phyloP scores from a whole-genome alignment of 2,888 invertebrate species.

The Caenorhabditis sp. region DNA sequence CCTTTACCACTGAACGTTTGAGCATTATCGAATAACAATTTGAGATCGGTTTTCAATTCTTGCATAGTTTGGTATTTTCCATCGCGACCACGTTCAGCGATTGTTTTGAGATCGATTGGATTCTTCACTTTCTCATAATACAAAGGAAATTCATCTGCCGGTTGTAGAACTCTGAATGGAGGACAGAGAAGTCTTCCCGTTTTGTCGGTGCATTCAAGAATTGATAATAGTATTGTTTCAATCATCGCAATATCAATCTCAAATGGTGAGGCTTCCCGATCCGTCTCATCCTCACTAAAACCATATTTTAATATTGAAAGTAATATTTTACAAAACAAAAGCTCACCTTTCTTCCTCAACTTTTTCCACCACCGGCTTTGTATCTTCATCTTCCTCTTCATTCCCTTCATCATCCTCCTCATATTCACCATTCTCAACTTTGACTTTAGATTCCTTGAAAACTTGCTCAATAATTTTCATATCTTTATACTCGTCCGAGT shows the following conservation, averaged over 20 bases:
- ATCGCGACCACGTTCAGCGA: slow-evolving; percentile 83
- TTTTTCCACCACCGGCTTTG: slow-evolving; percentile 9
- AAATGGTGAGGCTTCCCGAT: slow-evolving; percentile 20
- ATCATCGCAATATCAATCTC: slow-evolving; percentile 73
- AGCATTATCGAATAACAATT: slow-evolving; percentile 91
- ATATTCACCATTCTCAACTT: slow-evolving; percentile 39
- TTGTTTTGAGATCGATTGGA: slow-evolving; percentile 91
- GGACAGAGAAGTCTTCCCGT: slow-evolving; percentile 84
- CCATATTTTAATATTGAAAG: slow-evolving; percentile 18
- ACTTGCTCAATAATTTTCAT: slow-evolving; percentile 88
- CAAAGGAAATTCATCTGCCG: slow-evolving; percentile 89
- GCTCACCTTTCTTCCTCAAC: slow-evolving; percentile 1
- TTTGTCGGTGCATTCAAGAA: slow-evolving; percentile 85
- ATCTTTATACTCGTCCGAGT: slow-evolving; percentile 86
- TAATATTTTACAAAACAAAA: slow-evolving; percentile 10
- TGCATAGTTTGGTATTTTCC: slow-evolving; percentile 80
- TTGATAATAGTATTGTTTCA: slow-evolving; percentile 88
- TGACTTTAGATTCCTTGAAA: slow-evolving; percentile 30
- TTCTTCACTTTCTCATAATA: slow-evolving; percentile 92
- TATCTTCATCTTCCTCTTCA: slow-evolving; percentile 17
- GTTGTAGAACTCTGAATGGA: slow-evolving; percentile 89
- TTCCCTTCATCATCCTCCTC: slow-evolving; percentile 22
- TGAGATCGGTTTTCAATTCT: slow-evolving; percentile 88
- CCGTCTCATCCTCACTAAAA: neutral
- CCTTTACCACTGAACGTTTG: slow-evolving; percentile 93